A percentile compares a stretch with the other conserved stretches of the same genome.
These are phyloP conservation scores for Coracopsis vasa DNA, from an alignment of 2,113 vertebrate genomes.

Conservation along the genomic window DNA sequence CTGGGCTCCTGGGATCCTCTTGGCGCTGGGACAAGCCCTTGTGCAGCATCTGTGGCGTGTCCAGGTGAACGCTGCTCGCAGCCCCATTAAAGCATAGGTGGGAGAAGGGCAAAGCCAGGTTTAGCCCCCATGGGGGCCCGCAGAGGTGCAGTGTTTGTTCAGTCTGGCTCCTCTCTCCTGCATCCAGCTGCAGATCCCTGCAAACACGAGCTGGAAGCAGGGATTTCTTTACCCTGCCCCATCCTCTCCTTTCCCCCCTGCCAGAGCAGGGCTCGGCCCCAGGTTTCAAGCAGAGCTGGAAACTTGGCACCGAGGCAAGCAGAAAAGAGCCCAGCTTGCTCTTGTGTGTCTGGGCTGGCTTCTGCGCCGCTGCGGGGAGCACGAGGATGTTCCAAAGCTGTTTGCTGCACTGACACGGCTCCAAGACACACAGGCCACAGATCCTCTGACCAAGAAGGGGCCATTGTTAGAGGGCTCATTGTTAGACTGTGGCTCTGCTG, in stretches of 20 bases:
- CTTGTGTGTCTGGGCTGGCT: slow-evolving; percentile 29
- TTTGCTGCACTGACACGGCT: slow-evolving; percentile 4
- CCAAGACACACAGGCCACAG: slow-evolving; percentile 44
- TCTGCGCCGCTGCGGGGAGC: slow-evolving; percentile 35
- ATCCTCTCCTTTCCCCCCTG: not conserved
- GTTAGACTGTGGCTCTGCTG: not conserved
- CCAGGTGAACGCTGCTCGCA: not conserved
- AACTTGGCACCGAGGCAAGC: not conserved
- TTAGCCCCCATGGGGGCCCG: not conserved
- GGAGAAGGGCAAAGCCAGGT: not conserved
- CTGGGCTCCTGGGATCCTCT: not conserved
- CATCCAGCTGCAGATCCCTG: not conserved
- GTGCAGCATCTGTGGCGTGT: not conserved
- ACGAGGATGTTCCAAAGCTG: slow-evolving; percentile 59
- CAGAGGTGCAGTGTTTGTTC: not conserved
- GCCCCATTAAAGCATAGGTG: fast-evolving
- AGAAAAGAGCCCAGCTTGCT: slow-evolving; percentile 41
- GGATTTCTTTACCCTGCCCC: not conserved
- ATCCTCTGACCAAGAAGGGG: slow-evolving; percentile 38
- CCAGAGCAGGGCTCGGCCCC: not conserved
- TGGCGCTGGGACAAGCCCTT: not conserved
- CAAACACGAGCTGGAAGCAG: not conserved
- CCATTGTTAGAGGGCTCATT: slow-evolving; percentile 46
- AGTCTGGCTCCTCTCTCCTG: not conserved
- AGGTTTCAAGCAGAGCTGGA: slow-evolving; percentile 31